Evolutionary conservation across 2,113 vertebrate species (phyloP).

Genomic region (cat (Felis catus)): DNA sequence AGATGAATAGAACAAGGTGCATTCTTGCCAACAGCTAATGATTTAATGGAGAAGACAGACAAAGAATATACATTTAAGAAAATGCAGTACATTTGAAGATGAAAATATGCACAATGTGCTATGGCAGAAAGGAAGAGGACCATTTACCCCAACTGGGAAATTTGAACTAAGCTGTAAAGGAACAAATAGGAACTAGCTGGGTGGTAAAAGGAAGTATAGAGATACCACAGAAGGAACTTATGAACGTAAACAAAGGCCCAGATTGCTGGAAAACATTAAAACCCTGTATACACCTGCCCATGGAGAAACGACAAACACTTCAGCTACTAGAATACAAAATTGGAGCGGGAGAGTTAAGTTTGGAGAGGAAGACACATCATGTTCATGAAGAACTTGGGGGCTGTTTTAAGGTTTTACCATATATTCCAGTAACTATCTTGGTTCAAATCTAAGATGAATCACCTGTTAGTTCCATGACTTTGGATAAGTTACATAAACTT

Average conservation of each 20-base stretch:
- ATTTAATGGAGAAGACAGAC: neutral
- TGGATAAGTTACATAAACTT: neutral
- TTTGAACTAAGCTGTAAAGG: neutral
- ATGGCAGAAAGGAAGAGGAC: neutral
- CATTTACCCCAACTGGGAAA: neutral
- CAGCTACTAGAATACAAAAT: neutral
- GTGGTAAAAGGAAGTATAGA: neutral
- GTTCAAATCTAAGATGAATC: constrained; percentile 18
- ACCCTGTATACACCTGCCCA: neutral
- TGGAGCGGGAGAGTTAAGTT: neutral
- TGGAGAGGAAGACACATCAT: neutral
- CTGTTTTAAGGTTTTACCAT: neutral
- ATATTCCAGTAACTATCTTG: neutral
- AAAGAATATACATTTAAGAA: neutral
- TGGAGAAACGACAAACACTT: neutral
- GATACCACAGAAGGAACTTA: neutral
- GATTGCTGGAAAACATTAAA: neutral
- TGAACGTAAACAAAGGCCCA: neutral
- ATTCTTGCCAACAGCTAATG: neutral
- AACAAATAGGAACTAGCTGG: neutral
- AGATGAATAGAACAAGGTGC: neutral
- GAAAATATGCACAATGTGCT: neutral
- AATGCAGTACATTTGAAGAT: neutral
- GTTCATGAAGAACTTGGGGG: neutral
- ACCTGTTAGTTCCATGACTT: neutral